A percentile compares a stretch with the other conserved stretches of the same genome.
Conservation (phyloP, 1,140 invertebrate genomes). For the Drosophila mayri region DNA sequence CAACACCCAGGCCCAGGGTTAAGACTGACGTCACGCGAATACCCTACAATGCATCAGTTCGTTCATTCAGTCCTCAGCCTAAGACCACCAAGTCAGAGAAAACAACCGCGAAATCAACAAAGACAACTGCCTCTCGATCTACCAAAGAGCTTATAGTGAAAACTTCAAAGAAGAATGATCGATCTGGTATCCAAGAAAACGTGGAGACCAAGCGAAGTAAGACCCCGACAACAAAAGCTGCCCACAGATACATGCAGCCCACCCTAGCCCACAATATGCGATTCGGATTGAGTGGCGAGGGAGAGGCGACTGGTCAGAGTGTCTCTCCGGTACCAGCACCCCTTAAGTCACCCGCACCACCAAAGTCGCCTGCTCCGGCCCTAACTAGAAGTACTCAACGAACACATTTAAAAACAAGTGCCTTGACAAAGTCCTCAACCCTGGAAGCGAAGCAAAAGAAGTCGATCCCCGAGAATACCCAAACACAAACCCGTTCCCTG, state of each 20-base stretch:
- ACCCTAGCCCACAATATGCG: conserved; percentile 74
- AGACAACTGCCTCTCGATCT: conserved; percentile 27
- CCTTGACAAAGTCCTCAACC: conserved; percentile 71
- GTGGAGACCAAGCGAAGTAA: conserved; percentile 30
- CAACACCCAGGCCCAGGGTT: conserved; percentile 72
- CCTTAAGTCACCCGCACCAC: conserved; percentile 63
- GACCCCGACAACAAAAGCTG: conserved; percentile 55
- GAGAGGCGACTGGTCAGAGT: conserved; percentile 46
- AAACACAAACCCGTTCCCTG: conserved; percentile 21
- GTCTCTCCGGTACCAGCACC: conserved; percentile 35
- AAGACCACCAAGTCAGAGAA: conserved; percentile 50
- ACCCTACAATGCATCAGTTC: conserved; percentile 64
- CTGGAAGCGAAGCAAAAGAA: conserved; percentile 56
- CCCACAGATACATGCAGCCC: conserved; percentile 81
- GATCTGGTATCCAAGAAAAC: conserved; percentile 31
- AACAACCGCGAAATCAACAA: conserved; percentile 34
- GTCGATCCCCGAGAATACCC: conserved; percentile 32
- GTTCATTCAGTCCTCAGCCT: conserved; percentile 59
- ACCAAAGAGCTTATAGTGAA: conserved; percentile 40
- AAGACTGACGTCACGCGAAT: conserved; percentile 77
- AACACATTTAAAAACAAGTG: conserved; percentile 60
- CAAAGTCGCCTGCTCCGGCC: conserved; percentile 63
- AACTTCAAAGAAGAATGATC: conserved; percentile 32
- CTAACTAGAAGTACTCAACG: conserved; percentile 46
- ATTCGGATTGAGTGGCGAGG: conserved; percentile 55